These are phyloP conservation scores for Lepidurus couesii DNA, from an alignment of 1,140 invertebrate genomes.

Conservation along the genomic window DNA sequence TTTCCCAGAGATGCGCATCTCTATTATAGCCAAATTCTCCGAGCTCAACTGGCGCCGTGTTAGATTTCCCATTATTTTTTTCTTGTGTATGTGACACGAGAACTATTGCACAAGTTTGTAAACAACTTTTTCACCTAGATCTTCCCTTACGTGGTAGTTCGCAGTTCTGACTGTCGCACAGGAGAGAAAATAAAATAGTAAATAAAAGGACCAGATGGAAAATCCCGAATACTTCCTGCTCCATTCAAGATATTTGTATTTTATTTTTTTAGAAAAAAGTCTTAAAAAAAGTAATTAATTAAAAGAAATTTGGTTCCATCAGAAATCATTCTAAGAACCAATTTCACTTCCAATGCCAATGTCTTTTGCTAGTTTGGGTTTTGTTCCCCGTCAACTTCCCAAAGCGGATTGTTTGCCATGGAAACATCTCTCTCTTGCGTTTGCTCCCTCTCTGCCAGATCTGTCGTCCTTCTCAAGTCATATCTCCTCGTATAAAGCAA, in stretches of 20 bases:
- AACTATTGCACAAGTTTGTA: too few relatives aligned
- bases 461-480: not conserved
- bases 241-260: not conserved
- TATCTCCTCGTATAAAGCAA: not conserved
- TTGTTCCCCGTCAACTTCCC: not conserved
- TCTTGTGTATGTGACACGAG: too few relatives aligned
- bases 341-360: not conserved
- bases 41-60: too few relatives aligned
- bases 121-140: too few relatives aligned
- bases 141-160: too few relatives aligned
- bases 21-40: too few relatives aligned
- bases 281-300: not conserved
- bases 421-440: not conserved
- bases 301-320: not conserved
- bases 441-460: not conserved
- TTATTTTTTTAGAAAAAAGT: not conserved
- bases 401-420: constrained; percentile 18
- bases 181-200: too few relatives aligned
- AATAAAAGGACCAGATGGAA: too few relatives aligned
- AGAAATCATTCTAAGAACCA: not conserved
- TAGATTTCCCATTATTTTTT: too few relatives aligned
- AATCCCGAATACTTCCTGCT: too few relatives aligned
- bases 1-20: too few relatives aligned
- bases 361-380: not conserved
- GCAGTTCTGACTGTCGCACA: too few relatives aligned